These are phyloP conservation scores for Anodontia alba DNA, from an alignment of 2,888 invertebrate species.

Conservation along the genomic window DNA sequence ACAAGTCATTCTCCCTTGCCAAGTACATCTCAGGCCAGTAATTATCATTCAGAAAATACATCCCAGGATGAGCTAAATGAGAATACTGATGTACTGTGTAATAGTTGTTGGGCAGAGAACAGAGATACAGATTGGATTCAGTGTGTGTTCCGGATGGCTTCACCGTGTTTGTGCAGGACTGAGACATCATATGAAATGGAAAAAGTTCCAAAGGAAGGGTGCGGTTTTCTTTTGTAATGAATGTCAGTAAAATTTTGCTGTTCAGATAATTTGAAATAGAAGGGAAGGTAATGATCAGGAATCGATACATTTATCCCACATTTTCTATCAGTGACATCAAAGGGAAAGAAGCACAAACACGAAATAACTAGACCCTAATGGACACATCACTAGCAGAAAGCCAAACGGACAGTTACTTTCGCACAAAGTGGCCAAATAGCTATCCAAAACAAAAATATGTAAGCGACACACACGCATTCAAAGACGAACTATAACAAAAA, in stretches of 20 bases:
- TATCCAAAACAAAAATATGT: too few relatives aligned
- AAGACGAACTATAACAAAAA: too few relatives aligned
- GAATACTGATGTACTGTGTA: conserved; percentile 14
- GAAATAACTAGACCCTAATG: too few relatives aligned
- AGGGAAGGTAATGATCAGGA: too few relatives aligned
- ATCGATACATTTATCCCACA: too few relatives aligned
- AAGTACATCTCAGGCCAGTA: neutral
- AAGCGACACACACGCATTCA: too few relatives aligned
- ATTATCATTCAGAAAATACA: neutral
- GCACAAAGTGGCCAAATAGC: too few relatives aligned
- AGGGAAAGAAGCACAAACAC: too few relatives aligned
- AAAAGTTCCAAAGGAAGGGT: conserved; percentile 27
- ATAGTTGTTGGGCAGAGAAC: conserved; percentile 23
- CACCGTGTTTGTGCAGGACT: conserved; percentile 34
- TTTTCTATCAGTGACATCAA: too few relatives aligned
- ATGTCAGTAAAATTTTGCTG: neutral
- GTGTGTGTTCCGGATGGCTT: conserved; percentile 37
- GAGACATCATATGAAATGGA: conserved; percentile 32
- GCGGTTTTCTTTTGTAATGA: conserved; percentile 12
- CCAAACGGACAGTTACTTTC: too few relatives aligned
- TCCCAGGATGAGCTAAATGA: neutral
- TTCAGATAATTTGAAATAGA: too few relatives aligned
- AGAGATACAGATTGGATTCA: conserved; percentile 35
- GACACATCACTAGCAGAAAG: too few relatives aligned
- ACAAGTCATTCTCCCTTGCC: conserved; percentile 2